Conservation (phyloP, 2,113 vertebrate species). For the Polypterus bichir region DNA sequence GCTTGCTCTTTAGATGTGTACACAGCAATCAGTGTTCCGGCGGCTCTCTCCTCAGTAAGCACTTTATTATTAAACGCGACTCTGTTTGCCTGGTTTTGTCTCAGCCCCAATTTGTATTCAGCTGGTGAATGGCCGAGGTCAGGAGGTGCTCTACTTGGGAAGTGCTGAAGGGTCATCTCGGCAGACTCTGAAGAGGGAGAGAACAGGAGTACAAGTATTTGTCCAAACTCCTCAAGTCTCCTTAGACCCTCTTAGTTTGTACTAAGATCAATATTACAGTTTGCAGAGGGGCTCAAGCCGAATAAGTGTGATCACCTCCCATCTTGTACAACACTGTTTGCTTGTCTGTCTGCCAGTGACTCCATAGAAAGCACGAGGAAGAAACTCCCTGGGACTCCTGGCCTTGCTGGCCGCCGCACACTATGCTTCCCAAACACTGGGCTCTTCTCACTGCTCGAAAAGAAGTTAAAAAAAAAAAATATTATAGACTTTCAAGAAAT, state of each 20-base stretch:
- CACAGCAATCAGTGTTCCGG: constrained; percentile 50
- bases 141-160: constrained; percentile 58
- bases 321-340: constrained; percentile 33
- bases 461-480: too few species aligned
- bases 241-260: constrained; percentile 31
- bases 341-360: constrained; percentile 17
- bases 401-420: neutral
- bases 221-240: constrained; percentile 55
- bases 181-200: constrained; percentile 57
- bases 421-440: too few species aligned
- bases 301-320: constrained; percentile 40
- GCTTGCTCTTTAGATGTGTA: constrained; percentile 54
- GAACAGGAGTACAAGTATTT: constrained; percentile 46
- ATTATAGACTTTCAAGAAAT: too few species aligned
- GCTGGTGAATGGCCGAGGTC: constrained; percentile 68
- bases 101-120: constrained; percentile 53
- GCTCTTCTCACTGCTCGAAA: too few species aligned
- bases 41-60: constrained; percentile 44
- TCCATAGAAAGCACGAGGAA: constrained; percentile 1
- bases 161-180: constrained; percentile 60
- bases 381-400: constrained; percentile 20
- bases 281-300: constrained; percentile 41
- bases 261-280: constrained; percentile 63
- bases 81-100: constrained; percentile 72
- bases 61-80: constrained; percentile 50